phyloP scores from a whole-genome alignment of 2,888 invertebrate genomes.

The Eupsilia transversa region DNA sequence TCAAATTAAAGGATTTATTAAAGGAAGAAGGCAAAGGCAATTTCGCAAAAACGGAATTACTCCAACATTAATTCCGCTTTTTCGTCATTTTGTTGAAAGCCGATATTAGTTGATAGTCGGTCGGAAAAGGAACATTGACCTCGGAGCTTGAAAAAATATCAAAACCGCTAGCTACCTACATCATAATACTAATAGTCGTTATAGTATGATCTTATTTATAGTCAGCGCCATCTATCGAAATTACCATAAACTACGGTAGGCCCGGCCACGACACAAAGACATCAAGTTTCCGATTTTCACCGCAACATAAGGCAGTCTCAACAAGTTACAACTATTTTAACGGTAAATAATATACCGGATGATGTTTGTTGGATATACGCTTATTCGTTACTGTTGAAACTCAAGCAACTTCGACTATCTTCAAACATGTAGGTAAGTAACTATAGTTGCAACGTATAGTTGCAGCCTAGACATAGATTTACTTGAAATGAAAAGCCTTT shows the following conservation, averaged over 20 bases:
- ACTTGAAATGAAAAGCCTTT: background rate
- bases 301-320: conserved; percentile 3
- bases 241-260: background rate
- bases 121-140: background rate
- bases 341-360: background rate
- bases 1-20: too few species aligned
- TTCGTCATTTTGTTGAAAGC: background rate
- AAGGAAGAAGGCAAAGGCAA: background rate
- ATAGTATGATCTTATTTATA: background rate
- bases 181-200: background rate
- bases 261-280: background rate
- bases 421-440: too few species aligned
- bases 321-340: background rate
- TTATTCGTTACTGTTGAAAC: background rate
- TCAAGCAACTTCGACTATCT: background rate
- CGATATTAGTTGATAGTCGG: background rate
- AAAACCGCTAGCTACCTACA: background rate
- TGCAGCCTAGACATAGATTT: too few species aligned
- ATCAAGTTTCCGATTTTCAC: conserved; percentile 23
- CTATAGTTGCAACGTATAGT: too few species aligned
- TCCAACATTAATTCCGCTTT: background rate
- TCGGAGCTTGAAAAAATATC: background rate
- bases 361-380: too few species aligned
- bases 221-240: conserved; percentile 32
- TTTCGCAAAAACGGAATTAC: background rate